Conservation (phyloP, 2,888 invertebrate genomes). For the Oligia fasciuncula region DNA sequence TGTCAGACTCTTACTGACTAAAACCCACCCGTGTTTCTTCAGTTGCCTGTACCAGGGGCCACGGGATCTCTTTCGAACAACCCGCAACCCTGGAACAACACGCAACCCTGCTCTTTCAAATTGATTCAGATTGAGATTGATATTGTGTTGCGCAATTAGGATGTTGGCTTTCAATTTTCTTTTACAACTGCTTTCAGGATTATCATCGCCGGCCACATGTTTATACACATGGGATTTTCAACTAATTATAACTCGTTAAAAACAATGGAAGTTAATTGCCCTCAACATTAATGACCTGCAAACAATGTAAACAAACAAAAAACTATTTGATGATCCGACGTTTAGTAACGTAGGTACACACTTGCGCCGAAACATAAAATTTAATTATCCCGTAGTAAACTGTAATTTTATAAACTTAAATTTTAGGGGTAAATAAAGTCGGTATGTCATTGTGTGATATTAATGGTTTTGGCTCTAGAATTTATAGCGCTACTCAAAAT, state of each 20-base stretch:
- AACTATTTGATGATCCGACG: constrained; percentile 40
- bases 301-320: constrained; percentile 57
- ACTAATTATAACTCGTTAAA: constrained; percentile 49
- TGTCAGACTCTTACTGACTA: too few species aligned
- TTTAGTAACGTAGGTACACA: constrained; percentile 13
- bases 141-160: too few species aligned
- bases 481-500: constrained; percentile 15
- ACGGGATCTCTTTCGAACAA: too few species aligned
- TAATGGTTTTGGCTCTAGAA: constrained; percentile 21
- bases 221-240: constrained; percentile 20
- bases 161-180: not conserved
- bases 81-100: too few species aligned
- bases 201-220: not conserved
- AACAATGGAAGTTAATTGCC: constrained; percentile 57
- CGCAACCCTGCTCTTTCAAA: too few species aligned
- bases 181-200: not conserved
- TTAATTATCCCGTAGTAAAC: constrained; percentile 19
- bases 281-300: constrained; percentile 53
- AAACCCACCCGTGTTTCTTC: too few species aligned
- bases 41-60: too few species aligned
- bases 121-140: too few species aligned
- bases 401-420: constrained; percentile 39
- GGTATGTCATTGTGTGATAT: constrained; percentile 1
- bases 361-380: constrained; percentile 24
- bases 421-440: constrained; percentile 19